These are phyloP conservation scores for Corythoichthys intestinalis DNA, from an alignment of 2,113 vertebrate species.

Conservation along the genomic window DNA sequence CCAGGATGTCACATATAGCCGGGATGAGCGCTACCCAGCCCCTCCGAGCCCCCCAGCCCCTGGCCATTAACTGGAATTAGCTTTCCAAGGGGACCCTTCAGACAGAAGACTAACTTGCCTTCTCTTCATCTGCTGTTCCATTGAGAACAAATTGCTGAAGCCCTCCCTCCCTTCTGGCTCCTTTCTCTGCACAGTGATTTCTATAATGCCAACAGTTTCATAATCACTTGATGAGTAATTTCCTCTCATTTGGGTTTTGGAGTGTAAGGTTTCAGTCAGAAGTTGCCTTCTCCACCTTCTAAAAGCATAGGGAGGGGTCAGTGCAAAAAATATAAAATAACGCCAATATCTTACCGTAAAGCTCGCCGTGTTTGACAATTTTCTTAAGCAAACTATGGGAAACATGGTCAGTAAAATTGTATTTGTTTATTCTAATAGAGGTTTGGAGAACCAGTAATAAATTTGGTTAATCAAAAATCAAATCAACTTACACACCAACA, in stretches of 20 bases:
- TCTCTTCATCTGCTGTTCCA: conserved; percentile 63
- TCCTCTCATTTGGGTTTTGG: conserved; percentile 71
- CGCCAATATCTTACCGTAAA: not conserved
- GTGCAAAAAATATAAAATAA: not conserved
- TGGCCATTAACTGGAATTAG: conserved; percentile 85
- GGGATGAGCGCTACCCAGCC: conserved; percentile 61
- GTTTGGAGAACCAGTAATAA: too few species aligned
- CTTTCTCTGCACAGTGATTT: conserved; percentile 71
- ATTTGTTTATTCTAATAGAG: too few species aligned
- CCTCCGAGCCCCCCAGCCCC: conserved; percentile 66
- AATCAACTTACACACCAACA: too few species aligned
- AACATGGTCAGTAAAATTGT: too few species aligned
- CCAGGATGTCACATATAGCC: conserved; percentile 63
- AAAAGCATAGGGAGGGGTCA: conserved; percentile 34
- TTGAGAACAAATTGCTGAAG: conserved; percentile 71
- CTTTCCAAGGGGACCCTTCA: conserved; percentile 75
- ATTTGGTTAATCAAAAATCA: too few species aligned
- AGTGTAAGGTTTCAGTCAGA: conserved; percentile 53
- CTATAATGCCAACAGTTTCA: conserved; percentile 73
- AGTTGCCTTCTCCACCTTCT: conserved; percentile 32
- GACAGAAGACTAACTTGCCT: conserved; percentile 70
- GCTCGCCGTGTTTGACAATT: not conserved
- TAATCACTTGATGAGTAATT: conserved; percentile 69
- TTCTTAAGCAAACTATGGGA: too few species aligned
- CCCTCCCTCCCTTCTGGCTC: conserved; percentile 51